Evolutionary conservation across 2,113 vertebrate species (phyloP).

Genomic region (Trematomus loennbergii): DNA sequence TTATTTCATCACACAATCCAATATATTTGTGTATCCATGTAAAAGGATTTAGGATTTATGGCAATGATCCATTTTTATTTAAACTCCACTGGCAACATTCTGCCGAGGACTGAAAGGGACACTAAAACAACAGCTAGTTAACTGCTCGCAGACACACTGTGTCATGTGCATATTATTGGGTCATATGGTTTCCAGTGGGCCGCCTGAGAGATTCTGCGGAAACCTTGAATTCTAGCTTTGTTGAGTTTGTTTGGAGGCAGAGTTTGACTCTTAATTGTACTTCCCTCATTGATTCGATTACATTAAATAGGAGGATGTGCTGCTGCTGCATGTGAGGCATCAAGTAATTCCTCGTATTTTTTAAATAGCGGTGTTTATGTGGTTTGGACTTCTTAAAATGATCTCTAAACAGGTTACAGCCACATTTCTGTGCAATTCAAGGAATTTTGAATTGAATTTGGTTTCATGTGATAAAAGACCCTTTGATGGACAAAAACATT

Average conservation of each 20-base stretch:
- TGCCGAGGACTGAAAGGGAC: slow-evolving; percentile 36
- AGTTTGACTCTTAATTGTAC: slow-evolving; percentile 7
- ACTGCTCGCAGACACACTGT: slow-evolving; percentile 66
- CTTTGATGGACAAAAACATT: slow-evolving; percentile 5
- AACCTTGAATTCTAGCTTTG: slow-evolving; percentile 45
- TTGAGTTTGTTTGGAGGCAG: slow-evolving; percentile 20
- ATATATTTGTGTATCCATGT: slow-evolving; percentile 3
- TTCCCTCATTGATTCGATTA: slow-evolving; percentile 10
- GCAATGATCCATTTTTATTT: background rate
- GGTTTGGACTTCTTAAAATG: slow-evolving; percentile 1
- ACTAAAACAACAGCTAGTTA: slow-evolving; percentile 75
- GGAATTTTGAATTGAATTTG: background rate
- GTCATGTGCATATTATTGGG: slow-evolving; percentile 77
- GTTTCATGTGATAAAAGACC: background rate
- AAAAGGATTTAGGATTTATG: background rate
- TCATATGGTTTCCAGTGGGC: slow-evolving; percentile 76
- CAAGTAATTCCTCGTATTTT: background rate
- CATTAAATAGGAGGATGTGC: background rate
- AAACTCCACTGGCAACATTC: slow-evolving; percentile 7
- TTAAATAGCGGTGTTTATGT: slow-evolving; percentile 24
- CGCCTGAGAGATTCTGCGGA: slow-evolving; percentile 44
- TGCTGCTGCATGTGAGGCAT: background rate
- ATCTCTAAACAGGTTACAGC: background rate
- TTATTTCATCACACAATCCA: slow-evolving; percentile 4
- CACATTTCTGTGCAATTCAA: background rate